phyloP scores from a whole-genome alignment of 2,113 vertebrate species.

The Corythoichthys intestinalis region DNA sequence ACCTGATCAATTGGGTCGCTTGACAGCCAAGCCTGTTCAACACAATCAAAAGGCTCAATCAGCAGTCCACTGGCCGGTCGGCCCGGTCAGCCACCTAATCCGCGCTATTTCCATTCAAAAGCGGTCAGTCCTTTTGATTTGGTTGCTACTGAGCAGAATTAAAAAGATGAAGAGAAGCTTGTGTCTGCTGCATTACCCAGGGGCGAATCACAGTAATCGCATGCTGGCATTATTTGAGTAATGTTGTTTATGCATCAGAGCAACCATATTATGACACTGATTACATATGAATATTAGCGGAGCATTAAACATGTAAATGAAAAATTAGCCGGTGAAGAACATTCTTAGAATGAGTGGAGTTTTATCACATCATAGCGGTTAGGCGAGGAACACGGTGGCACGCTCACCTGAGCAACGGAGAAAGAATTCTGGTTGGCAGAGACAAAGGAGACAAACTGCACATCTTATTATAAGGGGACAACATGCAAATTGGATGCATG shows the following conservation, averaged over 20 bases:
- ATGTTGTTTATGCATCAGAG: background rate
- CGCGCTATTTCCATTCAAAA: constrained; percentile 58
- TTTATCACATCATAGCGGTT: background rate
- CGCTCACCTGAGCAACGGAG: constrained; percentile 75
- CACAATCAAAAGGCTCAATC: constrained; percentile 71
- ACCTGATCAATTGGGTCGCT: constrained; percentile 20
- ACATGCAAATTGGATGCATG: constrained; percentile 44
- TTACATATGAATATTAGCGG: background rate
- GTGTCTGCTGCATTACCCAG: constrained; percentile 39
- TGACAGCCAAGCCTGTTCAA: constrained; percentile 45
- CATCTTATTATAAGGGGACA: constrained; percentile 29
- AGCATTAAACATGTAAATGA: background rate
- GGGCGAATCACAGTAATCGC: constrained; percentile 45
- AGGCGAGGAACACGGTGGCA: constrained; percentile 27
- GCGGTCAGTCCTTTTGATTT: constrained; percentile 49
- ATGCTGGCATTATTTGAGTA: constrained; percentile 17
- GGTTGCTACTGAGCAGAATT: constrained; percentile 27
- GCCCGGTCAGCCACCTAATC: constrained; percentile 64
- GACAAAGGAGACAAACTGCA: constrained; percentile 75
- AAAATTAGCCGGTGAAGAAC: background rate
- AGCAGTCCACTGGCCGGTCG: constrained; percentile 60
- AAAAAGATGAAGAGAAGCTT: constrained; percentile 15
- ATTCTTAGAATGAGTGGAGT: background rate
- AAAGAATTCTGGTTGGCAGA: constrained; percentile 70
- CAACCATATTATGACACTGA: background rate